phyloP scores from a whole-genome alignment of 2,888 invertebrate species.

The Sicus ferrugineus region DNA sequence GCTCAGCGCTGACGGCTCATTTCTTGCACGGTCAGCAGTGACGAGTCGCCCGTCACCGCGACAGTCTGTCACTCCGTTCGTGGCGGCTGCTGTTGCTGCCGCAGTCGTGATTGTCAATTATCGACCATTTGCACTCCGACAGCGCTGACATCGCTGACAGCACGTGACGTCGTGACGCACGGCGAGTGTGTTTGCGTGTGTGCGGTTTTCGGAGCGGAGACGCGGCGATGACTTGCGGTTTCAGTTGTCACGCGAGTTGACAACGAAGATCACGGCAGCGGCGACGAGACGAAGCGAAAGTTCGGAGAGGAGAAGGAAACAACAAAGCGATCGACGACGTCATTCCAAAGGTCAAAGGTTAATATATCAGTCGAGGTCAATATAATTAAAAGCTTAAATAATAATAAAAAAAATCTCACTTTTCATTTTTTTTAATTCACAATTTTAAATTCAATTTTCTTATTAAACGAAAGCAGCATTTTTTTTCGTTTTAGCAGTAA shows the following conservation, averaged over 20 bases:
- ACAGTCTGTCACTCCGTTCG: background rate
- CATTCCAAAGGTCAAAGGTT: too few relatives aligned
- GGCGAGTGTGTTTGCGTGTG: conserved; percentile 12
- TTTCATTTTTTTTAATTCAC: background rate
- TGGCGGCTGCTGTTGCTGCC: background rate
- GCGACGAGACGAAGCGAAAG: background rate
- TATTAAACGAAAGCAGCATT: too few relatives aligned
- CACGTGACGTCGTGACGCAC: conserved; percentile 22
- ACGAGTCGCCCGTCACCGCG: background rate
- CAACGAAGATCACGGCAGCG: background rate
- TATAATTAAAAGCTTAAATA: too few relatives aligned
- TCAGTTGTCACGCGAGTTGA: too few relatives aligned
- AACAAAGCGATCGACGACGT: too few relatives aligned
- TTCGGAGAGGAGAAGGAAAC: background rate
- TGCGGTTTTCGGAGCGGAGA: background rate
- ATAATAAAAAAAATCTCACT: background rate
- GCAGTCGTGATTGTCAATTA: conserved; percentile 18
- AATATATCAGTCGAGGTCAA: too few relatives aligned
- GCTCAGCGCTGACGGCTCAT: background rate
- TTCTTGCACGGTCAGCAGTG: background rate
- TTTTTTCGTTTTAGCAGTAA: too few relatives aligned
- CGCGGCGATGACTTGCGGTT: background rate
- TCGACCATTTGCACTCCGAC: conserved; percentile 21
- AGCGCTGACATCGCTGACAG: conserved; percentile 21
- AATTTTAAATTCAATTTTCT: background rate